phyloP scores from a whole-genome alignment of 2,113 vertebrate genomes.

The Gobio gobio region DNA sequence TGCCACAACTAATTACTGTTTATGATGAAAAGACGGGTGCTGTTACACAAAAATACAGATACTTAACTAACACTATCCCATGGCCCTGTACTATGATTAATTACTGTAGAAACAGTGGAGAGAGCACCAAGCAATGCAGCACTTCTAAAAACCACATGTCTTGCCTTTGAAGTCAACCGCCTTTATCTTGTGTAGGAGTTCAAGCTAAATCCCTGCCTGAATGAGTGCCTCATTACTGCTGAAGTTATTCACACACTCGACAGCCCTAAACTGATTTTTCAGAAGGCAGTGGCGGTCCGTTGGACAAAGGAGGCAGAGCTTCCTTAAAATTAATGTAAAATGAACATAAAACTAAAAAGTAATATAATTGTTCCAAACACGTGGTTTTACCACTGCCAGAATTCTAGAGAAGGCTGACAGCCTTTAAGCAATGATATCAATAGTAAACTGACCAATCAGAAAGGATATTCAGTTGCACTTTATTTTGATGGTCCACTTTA shows the following conservation, averaged over 20 bases:
- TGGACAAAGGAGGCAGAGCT: background rate
- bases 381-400: background rate
- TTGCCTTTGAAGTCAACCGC: conserved; percentile 61
- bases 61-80: conserved; percentile 59
- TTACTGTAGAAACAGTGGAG: conserved; percentile 63
- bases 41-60: conserved; percentile 17
- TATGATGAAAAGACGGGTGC: conserved; percentile 22
- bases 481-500: too few species aligned
- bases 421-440: background rate
- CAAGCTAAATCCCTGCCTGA: conserved; percentile 54
- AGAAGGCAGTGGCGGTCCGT: background rate
- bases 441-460: background rate
- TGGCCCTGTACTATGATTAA: conserved; percentile 65
- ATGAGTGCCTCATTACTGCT: conserved; percentile 61
- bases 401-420: background rate
- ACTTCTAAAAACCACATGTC: conserved; percentile 58
- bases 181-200: conserved; percentile 54
- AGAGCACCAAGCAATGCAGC: conserved; percentile 48
- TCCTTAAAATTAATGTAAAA: background rate
- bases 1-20: conserved; percentile 27
- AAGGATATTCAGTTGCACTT: background rate
- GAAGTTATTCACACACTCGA: conserved; percentile 39
- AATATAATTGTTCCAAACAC: background rate
- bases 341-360: background rate
- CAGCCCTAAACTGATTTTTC: conserved; percentile 19